Percentiles rank a stretch among this genome's conserved stretches.
Conservation (phyloP, 2,888 invertebrate species). For the Sesia bembeciformis region DNA sequence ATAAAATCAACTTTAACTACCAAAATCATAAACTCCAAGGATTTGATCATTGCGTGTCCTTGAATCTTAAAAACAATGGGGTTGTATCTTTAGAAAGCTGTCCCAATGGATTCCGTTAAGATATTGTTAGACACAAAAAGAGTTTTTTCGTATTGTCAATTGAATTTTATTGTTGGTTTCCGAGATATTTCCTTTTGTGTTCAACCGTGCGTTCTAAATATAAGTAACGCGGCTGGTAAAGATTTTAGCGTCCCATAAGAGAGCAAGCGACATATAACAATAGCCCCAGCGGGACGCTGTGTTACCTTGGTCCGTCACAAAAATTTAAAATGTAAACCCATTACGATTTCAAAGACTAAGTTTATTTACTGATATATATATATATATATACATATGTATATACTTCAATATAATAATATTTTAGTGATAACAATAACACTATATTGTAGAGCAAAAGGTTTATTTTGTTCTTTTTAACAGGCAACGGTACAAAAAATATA, state of each 20-base stretch:
- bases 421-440: too few species aligned
- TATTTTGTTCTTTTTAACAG: too few species aligned
- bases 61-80: too few species aligned
- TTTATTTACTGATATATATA: too few species aligned
- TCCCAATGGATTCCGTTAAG: constrained; percentile 41
- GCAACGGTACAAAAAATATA: too few species aligned
- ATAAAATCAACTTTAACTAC: too few species aligned
- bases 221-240: constrained; percentile 19
- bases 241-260: constrained; percentile 39
- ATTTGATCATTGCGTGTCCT: too few species aligned
- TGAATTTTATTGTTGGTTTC: constrained; percentile 73
- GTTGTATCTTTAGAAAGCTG: too few species aligned
- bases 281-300: constrained; percentile 58
- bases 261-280: constrained; percentile 63
- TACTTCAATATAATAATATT: too few species aligned
- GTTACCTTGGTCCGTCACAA: constrained; percentile 34
- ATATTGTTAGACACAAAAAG: constrained; percentile 39
- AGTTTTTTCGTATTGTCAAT: constrained; percentile 60
- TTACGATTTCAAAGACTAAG: neutral
- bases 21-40: too few species aligned
- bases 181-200: constrained; percentile 67
- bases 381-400: too few species aligned
- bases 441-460: too few species aligned
- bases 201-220: constrained; percentile 63
- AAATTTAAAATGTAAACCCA: neutral